phyloP scores from a whole-genome alignment of 2,888 invertebrate species.

The Achlya flavicornis region DNA sequence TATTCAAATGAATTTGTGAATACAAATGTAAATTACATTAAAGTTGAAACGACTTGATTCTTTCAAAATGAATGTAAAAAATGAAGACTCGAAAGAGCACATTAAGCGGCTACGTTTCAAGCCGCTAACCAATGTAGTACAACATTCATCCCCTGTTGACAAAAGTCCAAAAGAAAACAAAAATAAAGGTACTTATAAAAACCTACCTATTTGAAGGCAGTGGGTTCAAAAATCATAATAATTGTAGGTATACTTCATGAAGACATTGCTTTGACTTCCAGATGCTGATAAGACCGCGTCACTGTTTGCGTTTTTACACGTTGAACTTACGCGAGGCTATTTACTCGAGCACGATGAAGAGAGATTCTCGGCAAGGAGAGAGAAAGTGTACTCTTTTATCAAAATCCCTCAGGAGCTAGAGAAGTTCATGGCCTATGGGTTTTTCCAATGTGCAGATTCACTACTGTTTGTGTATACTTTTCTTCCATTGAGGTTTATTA shows the following conservation, averaged over 20 bases:
- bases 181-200: conserved; percentile 59
- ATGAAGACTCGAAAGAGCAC: conserved; percentile 69
- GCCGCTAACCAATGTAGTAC: conserved; percentile 61
- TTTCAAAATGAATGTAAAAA: conserved; percentile 62
- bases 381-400: conserved; percentile 98
- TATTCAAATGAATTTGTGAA: background rate
- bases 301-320: conserved; percentile 88
- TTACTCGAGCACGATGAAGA: conserved; percentile 97
- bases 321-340: conserved; percentile 96
- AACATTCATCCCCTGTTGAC: conserved; percentile 59
- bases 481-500: conserved; percentile 94
- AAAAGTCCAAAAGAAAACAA: conserved; percentile 62
- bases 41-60: background rate
- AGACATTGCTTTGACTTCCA: conserved; percentile 46
- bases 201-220: no score
- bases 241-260: background rate
- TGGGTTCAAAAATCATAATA: background rate
- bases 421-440: conserved; percentile 96
- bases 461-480: conserved; percentile 99
- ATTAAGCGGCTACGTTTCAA: conserved; percentile 78
- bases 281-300: conserved; percentile 74
- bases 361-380: conserved; percentile 95
- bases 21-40: background rate
- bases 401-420: conserved; percentile 96
- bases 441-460: conserved; percentile 98